phyloP scores from a whole-genome alignment of 2,113 vertebrate genomes.

The Ptilorrhoa leucosticta region DNA sequence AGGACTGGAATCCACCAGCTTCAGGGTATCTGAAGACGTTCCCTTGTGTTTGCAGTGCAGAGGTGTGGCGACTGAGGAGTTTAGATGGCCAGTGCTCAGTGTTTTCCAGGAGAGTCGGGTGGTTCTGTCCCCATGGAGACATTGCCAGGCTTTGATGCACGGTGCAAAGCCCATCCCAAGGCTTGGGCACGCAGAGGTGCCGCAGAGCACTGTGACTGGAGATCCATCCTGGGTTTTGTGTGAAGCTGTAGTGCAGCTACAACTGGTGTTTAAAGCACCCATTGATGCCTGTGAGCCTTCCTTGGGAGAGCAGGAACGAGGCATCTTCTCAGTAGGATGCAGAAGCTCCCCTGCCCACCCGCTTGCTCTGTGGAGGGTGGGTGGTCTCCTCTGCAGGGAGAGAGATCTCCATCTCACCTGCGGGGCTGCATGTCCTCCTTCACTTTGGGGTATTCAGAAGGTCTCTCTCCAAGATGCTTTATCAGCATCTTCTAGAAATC shows the following conservation, averaged over 20 bases:
- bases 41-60: neutral
- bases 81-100: neutral
- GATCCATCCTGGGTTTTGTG: neutral
- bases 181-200: rapidly evolving
- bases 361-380: rapidly evolving
- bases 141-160: neutral
- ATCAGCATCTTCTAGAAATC: neutral
- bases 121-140: neutral
- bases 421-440: neutral
- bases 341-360: neutral
- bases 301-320: neutral
- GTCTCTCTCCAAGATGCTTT: neutral
- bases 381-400: too few species aligned
- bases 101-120: neutral
- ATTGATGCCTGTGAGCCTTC: neutral
- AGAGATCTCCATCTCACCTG: too few species aligned
- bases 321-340: neutral
- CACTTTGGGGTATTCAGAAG: neutral
- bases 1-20: neutral
- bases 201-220: neutral
- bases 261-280: neutral
- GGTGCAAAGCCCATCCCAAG: neutral
- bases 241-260: neutral
- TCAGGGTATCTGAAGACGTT: rapidly evolving
- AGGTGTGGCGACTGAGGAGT: neutral